Evolutionary conservation across 2,113 vertebrate species (phyloP).

Genomic region (Fregata magnificens): DNA sequence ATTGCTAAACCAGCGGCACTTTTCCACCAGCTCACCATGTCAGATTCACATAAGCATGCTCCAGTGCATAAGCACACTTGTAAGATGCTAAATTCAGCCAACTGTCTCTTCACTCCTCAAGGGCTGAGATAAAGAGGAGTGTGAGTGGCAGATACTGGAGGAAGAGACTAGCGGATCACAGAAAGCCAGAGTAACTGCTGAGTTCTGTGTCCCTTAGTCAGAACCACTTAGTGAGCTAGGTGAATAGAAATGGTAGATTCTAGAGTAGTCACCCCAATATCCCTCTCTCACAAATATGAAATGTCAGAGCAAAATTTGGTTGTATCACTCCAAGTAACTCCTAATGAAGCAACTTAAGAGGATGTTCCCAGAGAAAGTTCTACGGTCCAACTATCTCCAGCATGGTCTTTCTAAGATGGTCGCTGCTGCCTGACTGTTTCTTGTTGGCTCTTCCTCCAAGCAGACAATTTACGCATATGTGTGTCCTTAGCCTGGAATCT

Average conservation of each 20-base stretch:
- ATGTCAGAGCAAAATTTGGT: not conserved
- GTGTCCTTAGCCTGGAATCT: not conserved
- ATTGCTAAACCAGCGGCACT: constrained; percentile 12
- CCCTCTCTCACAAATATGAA: not conserved
- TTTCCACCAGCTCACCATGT: constrained; percentile 15
- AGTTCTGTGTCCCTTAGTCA: not conserved
- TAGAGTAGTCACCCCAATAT: not conserved
- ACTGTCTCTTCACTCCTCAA: not conserved
- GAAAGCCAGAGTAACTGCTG: not conserved
- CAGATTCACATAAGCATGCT: constrained; percentile 8
- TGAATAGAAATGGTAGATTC: not conserved
- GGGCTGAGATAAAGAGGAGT: not conserved
- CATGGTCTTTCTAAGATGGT: not conserved
- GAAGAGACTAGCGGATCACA: not conserved
- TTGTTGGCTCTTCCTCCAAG: not conserved
- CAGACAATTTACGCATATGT: not conserved
- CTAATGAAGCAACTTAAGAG: not conserved
- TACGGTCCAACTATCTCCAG: fast-evolving
- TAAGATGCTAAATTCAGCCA: not conserved
- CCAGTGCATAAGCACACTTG: not conserved
- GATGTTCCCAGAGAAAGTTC: not conserved
- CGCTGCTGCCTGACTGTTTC: not conserved
- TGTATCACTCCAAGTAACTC: not conserved
- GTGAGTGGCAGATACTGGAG: not conserved
- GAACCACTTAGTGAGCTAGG: not conserved